Conservation (phyloP, 2,113 vertebrate species). For the Callipepla squamata region DNA sequence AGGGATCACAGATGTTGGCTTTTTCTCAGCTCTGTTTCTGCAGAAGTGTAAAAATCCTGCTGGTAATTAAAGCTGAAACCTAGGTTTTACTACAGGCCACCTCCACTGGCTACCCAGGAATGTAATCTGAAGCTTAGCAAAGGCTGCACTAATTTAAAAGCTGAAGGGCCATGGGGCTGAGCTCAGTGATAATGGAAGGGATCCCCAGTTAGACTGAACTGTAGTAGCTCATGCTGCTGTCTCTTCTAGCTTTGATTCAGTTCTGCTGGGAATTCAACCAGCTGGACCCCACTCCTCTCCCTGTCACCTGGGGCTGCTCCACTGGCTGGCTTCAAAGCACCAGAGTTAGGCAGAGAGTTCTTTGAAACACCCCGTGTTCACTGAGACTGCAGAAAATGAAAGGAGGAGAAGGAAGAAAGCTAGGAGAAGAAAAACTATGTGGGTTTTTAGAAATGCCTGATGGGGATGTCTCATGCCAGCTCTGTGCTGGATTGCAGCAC, state of each 20-base stretch:
- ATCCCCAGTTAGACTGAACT: not conserved
- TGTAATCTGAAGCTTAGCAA: constrained; percentile 37
- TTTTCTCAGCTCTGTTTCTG: constrained; percentile 38
- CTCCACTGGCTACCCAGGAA: constrained; percentile 37
- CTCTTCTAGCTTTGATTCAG: constrained; percentile 41
- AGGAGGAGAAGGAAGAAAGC: constrained; percentile 1
- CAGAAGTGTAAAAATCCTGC: constrained; percentile 21
- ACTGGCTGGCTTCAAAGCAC: constrained; percentile 51
- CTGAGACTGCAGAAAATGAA: not conserved
- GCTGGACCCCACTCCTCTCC: not conserved
- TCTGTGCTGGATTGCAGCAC: not conserved
- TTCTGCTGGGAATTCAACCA: constrained; percentile 18
- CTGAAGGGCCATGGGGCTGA: not conserved
- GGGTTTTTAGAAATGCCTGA: not conserved
- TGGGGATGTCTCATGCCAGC: not conserved
- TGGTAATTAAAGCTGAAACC: constrained; percentile 24
- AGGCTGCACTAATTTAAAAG: constrained; percentile 49
- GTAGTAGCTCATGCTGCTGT: constrained; percentile 21
- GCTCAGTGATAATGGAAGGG: not conserved
- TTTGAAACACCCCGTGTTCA: constrained; percentile 31
- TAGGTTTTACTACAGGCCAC: constrained; percentile 19
- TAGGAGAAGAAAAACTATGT: not conserved
- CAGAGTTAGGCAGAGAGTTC: not conserved
- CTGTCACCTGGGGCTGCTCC: not conserved
- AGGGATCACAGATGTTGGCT: constrained; percentile 7